phyloP scores from a whole-genome alignment of 2,797 vertebrate species.

The Ctenosaura bakeri region DNA sequence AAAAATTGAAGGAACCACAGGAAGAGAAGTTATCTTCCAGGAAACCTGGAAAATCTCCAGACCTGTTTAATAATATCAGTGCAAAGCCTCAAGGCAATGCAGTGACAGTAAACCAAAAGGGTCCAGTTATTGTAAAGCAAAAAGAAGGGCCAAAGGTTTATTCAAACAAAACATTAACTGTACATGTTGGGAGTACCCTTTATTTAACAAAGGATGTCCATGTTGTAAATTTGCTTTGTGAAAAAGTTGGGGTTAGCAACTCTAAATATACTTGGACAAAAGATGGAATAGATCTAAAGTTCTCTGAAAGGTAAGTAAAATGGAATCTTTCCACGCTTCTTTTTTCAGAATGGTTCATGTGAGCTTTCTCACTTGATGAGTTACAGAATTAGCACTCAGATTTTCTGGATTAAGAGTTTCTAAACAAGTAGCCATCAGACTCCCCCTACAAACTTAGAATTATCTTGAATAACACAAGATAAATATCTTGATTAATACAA shows the following conservation, averaged over 20 bases:
- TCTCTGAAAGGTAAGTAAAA: constrained; percentile 84
- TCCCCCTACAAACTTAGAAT: not conserved
- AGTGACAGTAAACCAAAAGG: constrained; percentile 64
- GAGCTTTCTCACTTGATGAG: not conserved
- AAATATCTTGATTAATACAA: not conserved
- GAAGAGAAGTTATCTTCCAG: constrained; percentile 67
- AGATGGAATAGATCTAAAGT: constrained; percentile 83
- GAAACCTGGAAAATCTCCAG: constrained; percentile 68
- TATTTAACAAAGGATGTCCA: constrained; percentile 85
- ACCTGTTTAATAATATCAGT: constrained; percentile 71
- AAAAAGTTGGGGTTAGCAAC: constrained; percentile 71
- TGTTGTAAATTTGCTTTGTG: constrained; percentile 84
- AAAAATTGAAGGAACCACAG: constrained; percentile 70
- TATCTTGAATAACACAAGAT: not conserved
- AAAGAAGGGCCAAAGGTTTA: constrained; percentile 77
- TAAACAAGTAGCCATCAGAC: not conserved
- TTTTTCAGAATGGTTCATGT: constrained; percentile 36
- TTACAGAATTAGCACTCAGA: constrained; percentile 5
- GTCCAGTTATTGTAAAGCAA: constrained; percentile 80
- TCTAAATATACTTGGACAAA: constrained; percentile 88
- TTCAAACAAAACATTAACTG: constrained; percentile 84
- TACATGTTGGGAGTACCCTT: constrained; percentile 81
- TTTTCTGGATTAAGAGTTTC: constrained; percentile 6
- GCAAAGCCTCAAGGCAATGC: constrained; percentile 63
- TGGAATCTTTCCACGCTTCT: constrained; percentile 24